These are phyloP conservation scores for Mixornis gularis DNA, from an alignment of 2,113 vertebrate genomes.

Conservation along the genomic window DNA sequence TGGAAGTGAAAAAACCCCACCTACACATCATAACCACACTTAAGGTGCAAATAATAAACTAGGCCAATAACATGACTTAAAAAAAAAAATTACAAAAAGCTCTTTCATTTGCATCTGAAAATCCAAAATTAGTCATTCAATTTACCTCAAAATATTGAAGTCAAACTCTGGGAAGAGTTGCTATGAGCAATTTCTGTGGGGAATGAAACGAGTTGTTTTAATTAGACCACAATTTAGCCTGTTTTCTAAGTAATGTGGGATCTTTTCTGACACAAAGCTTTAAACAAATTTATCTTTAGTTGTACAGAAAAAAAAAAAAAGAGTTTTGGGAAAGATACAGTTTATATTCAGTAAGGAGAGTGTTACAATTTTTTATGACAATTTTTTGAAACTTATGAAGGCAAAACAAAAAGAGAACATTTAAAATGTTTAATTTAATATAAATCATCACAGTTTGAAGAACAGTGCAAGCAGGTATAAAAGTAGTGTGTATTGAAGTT, in stretches of 20 bases:
- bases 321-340: not conserved
- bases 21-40: not conserved
- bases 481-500: not conserved
- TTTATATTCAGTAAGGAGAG: not conserved
- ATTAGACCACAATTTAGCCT: not conserved
- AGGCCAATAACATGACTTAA: not conserved
- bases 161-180: not conserved
- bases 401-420: not conserved
- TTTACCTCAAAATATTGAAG: not conserved
- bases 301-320: not conserved
- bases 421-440: not conserved
- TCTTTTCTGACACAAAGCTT: not conserved
- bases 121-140: not conserved
- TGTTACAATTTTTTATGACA: not conserved
- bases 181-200: not conserved
- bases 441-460: not conserved
- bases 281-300: not conserved
- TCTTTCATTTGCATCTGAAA: not conserved
- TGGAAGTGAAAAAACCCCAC: rapidly evolving
- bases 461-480: not conserved
- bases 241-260: not conserved
- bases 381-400: not conserved
- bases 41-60: not conserved
- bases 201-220: not conserved
- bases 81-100: not conserved